Base-by-base conservation (phyloP, 2,797 vertebrate species). In the Coregonus sp. region DNA sequence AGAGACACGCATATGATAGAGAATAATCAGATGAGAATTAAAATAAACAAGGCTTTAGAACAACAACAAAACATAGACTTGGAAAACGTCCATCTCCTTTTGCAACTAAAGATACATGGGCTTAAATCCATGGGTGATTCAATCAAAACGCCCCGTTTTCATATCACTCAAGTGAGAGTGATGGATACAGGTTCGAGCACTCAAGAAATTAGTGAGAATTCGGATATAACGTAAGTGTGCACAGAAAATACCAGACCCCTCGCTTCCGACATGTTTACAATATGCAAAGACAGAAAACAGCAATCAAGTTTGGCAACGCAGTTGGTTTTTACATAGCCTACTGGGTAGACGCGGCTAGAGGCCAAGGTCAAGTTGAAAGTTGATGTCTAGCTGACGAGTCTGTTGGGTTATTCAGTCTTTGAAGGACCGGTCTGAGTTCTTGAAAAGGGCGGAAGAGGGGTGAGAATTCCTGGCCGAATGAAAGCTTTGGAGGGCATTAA, bases 351-450 rank as follows among this genome's bases (percentile, higher is more conserved):
- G 76, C 91, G 91, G 94, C 93, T 95, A 88, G 94, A 96, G 96
- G 96, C 96, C 97, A 98, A 98, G 97, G 97, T 98, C 97, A 98
- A 98, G 97, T 97, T 97, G 95, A 97, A 98, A 96, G 96, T 89
- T 95, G 92, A 90, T 90, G 95, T 94, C 96, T 95, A 90, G 95
- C 95, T 96, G 90, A 87, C 70, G 88, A 89, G 94, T 90, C 93
- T 90, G 90, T 90, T 92, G 93, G 87, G 86, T 93, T 90, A 91
- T 93, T 95, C 92, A 94, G 86, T 84, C 92, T 88, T 90, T 91
- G 77, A 93, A 94, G 93, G 88, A 80, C 80, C 81, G 85, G 91
- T 88, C 92, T 93, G 91, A 91, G 90, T 89, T 78, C 73, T 79
- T 94, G 90, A 94, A 94, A 94, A 86, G 86, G 86, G 89, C 91